Base-by-base conservation (phyloP, 2,888 invertebrate species). In the Philopedon plagiatum region DNA sequence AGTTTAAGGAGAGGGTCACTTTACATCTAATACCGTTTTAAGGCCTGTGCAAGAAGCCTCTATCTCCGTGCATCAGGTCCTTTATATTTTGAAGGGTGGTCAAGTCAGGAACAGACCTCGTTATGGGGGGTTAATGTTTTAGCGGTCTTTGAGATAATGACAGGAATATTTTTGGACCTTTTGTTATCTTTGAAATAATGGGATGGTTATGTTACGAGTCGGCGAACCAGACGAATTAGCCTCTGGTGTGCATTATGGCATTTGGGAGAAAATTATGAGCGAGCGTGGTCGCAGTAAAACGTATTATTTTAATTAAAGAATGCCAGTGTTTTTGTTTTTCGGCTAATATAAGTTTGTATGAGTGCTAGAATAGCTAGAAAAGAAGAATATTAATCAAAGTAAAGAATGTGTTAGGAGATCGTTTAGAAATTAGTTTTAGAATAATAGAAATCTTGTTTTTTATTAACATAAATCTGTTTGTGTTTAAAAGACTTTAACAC, bases 91-190 rank as follows among this genome's bases (percentile, higher is more conserved):
- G 23, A 29, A 61, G 26, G 61, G 32, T 61, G 61, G 61, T 61
- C 61, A 61, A 61, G 46, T 61, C 61, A 46, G 46, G 29, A 61
- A 19, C 61, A 46, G 29, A 61, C 44, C 46, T 61, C 29, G 46
- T 61, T 61, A 54, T 29, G 8, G 23, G 15, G 23, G 61, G 41
- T 46, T 61, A 61, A 61, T 61, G 46, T 23, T 61, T 61, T 44
- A 61, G 26, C 61, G 41, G 46, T 54, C 61, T 46, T 61, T 29
- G 11, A 29, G 26, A 61, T 61, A 61, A 61, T 61, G 46, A 61
- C 46, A 26, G 46, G 61, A 61, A 39, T 44, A 54, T 44, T 61
- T 61, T 61, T 44, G 61, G 44, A 41, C 44, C 61, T 61, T 44
- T 41, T 44, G 51, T 54, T 54, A 54, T 54, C 51, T 54, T 54